Percentiles rank a stretch among this genome's conserved stretches.
Evolutionary conservation across 2,888 invertebrate genomes (phyloP).

Genomic region (Cyclophora punctaria): DNA sequence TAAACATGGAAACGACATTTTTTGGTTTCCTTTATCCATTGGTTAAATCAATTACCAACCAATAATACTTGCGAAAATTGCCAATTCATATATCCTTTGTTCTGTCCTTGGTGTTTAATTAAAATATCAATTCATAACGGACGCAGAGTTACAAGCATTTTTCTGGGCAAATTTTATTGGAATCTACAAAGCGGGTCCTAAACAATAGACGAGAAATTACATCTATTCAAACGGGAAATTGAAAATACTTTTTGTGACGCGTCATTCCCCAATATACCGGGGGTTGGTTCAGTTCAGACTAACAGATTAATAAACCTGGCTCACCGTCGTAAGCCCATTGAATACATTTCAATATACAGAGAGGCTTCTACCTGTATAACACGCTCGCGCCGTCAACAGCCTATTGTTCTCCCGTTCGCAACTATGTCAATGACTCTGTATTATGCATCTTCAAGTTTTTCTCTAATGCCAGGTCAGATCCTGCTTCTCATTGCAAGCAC

Average conservation of each 20-base stretch:
- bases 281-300: slow-evolving; percentile 9
- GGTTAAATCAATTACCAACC: too few relatives aligned
- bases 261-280: slow-evolving; percentile 9
- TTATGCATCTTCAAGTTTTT: slow-evolving; percentile 4
- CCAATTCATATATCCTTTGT: too few relatives aligned
- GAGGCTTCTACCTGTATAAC: neutral
- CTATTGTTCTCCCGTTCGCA: slow-evolving; percentile 5
- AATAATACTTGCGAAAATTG: too few relatives aligned
- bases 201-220: slow-evolving; percentile 23
- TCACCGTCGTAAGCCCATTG: slow-evolving; percentile 3
- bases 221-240: slow-evolving; percentile 15
- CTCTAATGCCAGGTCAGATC: neutral
- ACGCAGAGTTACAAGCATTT: too few relatives aligned
- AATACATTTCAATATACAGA: neutral
- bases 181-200: slow-evolving; percentile 11
- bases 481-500: neutral
- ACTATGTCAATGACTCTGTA: slow-evolving; percentile 5
- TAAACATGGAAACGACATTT: too few relatives aligned
- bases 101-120: too few relatives aligned
- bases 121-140: too few relatives aligned
- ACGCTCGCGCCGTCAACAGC: neutral
- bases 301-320: slow-evolving; percentile 17
- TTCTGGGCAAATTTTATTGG: too few relatives aligned
- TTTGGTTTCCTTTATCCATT: too few relatives aligned
- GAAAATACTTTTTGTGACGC: slow-evolving; percentile 8